Conservation (phyloP, 2,797 vertebrate species). For the Ptychadena robeensis region DNA sequence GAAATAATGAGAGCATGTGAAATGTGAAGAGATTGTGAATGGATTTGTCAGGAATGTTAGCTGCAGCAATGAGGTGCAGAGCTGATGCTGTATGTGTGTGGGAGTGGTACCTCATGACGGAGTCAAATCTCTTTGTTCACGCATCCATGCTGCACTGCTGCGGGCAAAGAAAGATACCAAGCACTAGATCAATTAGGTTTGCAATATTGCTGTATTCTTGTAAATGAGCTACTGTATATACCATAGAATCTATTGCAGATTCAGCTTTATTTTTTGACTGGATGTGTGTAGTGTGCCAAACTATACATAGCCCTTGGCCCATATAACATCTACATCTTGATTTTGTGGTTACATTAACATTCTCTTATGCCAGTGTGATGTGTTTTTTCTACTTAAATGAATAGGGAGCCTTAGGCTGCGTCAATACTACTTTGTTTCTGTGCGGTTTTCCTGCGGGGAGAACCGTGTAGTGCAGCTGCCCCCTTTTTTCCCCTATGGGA, state of each 20-base stretch:
- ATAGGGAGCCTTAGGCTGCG: too few species aligned
- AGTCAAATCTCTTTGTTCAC: conserved; percentile 52
- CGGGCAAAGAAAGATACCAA: conserved; percentile 34
- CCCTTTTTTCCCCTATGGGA: too few species aligned
- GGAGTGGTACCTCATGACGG: conserved; percentile 26
- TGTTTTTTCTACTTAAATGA: too few species aligned
- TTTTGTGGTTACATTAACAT: too few species aligned
- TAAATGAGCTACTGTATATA: not conserved
- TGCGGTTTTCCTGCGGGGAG: too few species aligned
- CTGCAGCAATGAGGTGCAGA: conserved; percentile 3
- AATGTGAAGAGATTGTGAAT: not conserved
- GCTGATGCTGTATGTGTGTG: conserved; percentile 13
- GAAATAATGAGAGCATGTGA: not conserved
- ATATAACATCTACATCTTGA: too few species aligned
- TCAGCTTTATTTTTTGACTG: not conserved
- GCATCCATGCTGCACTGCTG: conserved; percentile 32
- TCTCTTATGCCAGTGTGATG: too few species aligned
- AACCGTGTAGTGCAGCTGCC: too few species aligned
- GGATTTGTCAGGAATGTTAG: not conserved
- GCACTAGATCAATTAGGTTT: not conserved
- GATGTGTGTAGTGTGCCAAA: too few species aligned
- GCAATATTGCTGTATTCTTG: not conserved
- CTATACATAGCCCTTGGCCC: too few species aligned
- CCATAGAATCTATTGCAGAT: not conserved
- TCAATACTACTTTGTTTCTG: too few species aligned